These are phyloP conservation scores for Matsumurasca onukii DNA, from an alignment of 1,140 invertebrate genomes.

Conservation along the genomic window DNA sequence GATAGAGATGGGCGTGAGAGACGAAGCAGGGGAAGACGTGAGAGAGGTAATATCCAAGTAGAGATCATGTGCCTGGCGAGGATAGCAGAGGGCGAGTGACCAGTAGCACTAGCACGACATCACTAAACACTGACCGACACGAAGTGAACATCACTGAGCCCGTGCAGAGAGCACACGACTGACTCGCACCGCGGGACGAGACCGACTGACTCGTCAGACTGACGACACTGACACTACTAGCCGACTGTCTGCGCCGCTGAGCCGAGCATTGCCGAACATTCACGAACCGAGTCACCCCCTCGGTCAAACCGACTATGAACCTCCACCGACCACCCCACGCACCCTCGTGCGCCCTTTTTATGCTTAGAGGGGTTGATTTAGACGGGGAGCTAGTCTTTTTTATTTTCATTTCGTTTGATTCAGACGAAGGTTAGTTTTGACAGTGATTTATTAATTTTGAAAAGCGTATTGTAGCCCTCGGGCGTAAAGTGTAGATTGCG, in stretches of 20 bases:
- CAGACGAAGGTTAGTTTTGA: conserved; percentile 27
- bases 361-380: conserved; percentile 31
- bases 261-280: conserved; percentile 7
- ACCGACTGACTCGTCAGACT: conserved; percentile 19
- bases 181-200: background rate
- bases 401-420: conserved; percentile 24
- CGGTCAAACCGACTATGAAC: conserved; percentile 29
- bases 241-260: background rate
- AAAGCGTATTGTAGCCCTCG: conserved; percentile 7
- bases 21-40: too few species aligned
- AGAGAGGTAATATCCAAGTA: background rate
- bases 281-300: conserved; percentile 7
- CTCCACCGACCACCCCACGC: conserved; percentile 14
- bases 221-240: conserved; percentile 6
- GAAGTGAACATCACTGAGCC: conserved; percentile 15
- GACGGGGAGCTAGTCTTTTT: conserved; percentile 31
- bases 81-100: background rate
- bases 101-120: background rate
- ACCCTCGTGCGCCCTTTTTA: conserved; percentile 31
- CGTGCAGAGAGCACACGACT: background rate
- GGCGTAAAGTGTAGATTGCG: background rate
- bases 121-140: background rate
- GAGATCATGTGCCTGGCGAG: background rate
- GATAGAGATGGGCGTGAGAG: too few species aligned
- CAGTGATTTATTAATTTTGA: conserved; percentile 24